A percentile compares a stretch with the other conserved stretches of the same genome.
These are phyloP conservation scores for Agrochola lychnidis DNA, from an alignment of 2,888 invertebrate species.

Conservation along the genomic window DNA sequence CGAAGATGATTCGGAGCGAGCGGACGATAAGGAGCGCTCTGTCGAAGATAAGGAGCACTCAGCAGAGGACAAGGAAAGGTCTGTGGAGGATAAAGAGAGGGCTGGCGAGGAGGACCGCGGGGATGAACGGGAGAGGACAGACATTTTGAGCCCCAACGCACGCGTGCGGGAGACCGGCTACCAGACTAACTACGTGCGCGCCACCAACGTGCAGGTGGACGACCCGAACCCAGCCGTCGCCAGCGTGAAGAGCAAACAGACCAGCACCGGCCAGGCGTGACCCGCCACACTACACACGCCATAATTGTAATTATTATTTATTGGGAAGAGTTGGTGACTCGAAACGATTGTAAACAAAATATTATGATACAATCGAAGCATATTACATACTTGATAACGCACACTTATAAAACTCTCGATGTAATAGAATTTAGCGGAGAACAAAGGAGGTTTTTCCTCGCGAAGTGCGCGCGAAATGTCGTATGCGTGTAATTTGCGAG, in stretches of 20 bases:
- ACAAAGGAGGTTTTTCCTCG: no score
- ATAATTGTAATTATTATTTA: constrained; percentile 84
- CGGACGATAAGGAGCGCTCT: constrained; percentile 67
- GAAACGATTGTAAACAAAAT: constrained; percentile 49
- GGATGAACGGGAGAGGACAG: constrained; percentile 68
- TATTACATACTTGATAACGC: constrained; percentile 25
- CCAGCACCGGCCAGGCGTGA: constrained; percentile 65
- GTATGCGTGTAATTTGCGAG: neutral
- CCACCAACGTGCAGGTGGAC: constrained; percentile 81
- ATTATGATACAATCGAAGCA: constrained; percentile 38
- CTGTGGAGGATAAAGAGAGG: constrained; percentile 66
- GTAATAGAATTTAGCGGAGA: neutral
- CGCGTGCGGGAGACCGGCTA: constrained; percentile 81
- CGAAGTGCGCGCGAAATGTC: neutral
- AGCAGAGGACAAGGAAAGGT: constrained; percentile 68
- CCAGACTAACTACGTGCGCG: constrained; percentile 81
- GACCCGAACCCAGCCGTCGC: constrained; percentile 71
- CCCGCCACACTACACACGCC: constrained; percentile 76
- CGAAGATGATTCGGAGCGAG: constrained; percentile 47
- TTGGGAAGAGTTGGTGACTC: constrained; percentile 68
- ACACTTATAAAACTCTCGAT: neutral
- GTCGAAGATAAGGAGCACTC: constrained; percentile 61
- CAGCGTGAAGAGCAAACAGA: constrained; percentile 64
- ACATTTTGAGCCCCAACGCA: constrained; percentile 81
- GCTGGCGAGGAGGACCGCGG: constrained; percentile 69